Evolutionary conservation across 2,797 vertebrate species (phyloP), one percentile per base, ranked within the genome.

Genomic region (Galago senegalensis): DNA sequence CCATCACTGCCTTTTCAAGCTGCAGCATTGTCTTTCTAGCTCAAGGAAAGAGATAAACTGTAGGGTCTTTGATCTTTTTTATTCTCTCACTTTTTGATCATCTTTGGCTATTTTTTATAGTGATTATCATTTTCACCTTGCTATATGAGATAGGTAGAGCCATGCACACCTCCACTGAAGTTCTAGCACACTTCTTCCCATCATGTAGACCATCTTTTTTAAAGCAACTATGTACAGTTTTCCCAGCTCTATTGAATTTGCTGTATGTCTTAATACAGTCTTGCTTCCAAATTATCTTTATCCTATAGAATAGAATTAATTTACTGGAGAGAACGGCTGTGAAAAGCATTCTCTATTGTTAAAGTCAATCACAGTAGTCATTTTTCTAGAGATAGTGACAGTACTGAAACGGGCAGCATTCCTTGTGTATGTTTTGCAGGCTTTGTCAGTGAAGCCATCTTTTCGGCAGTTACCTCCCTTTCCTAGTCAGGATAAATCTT

Each of bases 201-300:
- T 61, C 58, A 23, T 69, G 79, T 25, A 81, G 46, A 81, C 21
- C 37, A 49, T 34, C 20, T 58, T 34, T 88, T 61, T 40, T 60
- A 93, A 97, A 92, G 49, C 11, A 77, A 21, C 49, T 43, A 1
- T 77, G 25, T 56, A 49, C 2, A n/a, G 0, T 73, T 84, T 84
- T 49, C 53, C 46, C 17, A 46, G 23, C 65, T 75, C 34, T 73
- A 88, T 21, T 56, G 56, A 80, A 79, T 46, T 85, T 58, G 25
- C 49, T 86, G 0, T 93, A 14, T 80, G 72, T 94, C 53, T 60
- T 88, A 72, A 34, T 53, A 29, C 53, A 34, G 27, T 80, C 46
- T 89, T 80, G 53, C 87, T 79, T 96, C 40, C 73, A 91, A 73
- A n/a, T 63, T 61, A 5, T 49, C 13, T 58, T 88, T 95, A 92